A percentile compares a stretch with the other conserved stretches of the same genome.
phyloP scores from a whole-genome alignment of 2,888 invertebrate species.

The Dryocosmus kuriphilus region DNA sequence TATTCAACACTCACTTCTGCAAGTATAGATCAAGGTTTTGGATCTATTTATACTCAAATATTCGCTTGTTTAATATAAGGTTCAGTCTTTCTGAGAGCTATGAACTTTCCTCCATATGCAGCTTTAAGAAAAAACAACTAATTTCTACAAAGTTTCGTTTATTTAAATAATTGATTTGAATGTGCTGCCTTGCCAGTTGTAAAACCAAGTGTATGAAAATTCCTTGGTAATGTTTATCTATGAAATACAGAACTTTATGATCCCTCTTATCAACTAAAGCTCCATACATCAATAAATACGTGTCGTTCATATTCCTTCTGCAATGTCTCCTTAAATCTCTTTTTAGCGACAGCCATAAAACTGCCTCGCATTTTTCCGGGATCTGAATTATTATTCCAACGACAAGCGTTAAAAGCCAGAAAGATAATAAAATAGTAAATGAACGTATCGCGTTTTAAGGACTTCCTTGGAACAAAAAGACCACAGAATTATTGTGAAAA shows the following conservation, averaged over 20 bases:
- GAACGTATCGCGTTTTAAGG: slow-evolving; percentile 2
- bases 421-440: neutral
- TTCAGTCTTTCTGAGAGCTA: neutral
- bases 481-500: slow-evolving; percentile 17
- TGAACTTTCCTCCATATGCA: slow-evolving; percentile 33
- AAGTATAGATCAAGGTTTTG: too few relatives aligned
- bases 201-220: neutral
- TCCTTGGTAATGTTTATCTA: neutral
- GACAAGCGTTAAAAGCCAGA: slow-evolving; percentile 2
- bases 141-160: neutral
- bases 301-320: neutral
- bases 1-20: too few relatives aligned
- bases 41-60: neutral
- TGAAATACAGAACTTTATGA: neutral
- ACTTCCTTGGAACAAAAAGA: neutral
- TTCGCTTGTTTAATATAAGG: neutral
- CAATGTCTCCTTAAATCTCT: slow-evolving; percentile 5
- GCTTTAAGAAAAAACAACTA: slow-evolving; percentile 47
- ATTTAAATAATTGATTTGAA: neutral
- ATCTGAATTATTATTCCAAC: neutral
- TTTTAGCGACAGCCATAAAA: neutral
- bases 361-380: neutral
- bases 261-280: neutral
- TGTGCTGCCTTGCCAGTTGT: neutral
- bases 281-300: neutral